A percentile compares a stretch with the other conserved stretches of the same genome.
Evolutionary conservation across 2,888 invertebrate species (phyloP).

Genomic region (Luffia ferchaultella): DNA sequence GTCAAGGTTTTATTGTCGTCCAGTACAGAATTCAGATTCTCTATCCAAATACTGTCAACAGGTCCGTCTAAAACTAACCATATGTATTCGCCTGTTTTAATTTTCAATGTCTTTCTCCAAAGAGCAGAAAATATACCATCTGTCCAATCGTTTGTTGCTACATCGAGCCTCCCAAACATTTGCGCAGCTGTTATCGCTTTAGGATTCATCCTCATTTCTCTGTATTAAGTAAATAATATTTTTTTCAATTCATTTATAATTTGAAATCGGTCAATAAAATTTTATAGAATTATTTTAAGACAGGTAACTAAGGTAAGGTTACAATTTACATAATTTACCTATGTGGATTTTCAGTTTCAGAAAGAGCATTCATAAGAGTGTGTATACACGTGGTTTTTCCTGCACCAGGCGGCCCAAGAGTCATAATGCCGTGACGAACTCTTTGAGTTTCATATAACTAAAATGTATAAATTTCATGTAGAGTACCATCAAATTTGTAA

Average conservation of each 20-base stretch:
- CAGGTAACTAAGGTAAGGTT: not conserved
- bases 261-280: not conserved
- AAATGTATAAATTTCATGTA: conserved; percentile 14
- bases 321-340: conserved; percentile 56
- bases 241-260: not conserved
- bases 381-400: conserved; percentile 93
- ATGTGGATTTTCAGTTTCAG: conserved; percentile 84
- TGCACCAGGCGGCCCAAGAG: conserved; percentile 92
- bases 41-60: conserved; percentile 98
- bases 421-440: conserved; percentile 96
- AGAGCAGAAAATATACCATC: conserved; percentile 97
- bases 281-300: not conserved
- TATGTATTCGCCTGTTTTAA: conserved; percentile 87
- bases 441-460: conserved; percentile 94
- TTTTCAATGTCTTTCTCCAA: conserved; percentile 92
- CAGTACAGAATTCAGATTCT: conserved; percentile 95
- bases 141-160: conserved; percentile 98
- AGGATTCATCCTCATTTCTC: conserved; percentile 98
- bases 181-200: conserved; percentile 97
- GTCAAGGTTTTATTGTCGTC: conserved; percentile 97
- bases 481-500: no score
- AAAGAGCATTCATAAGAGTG: conserved; percentile 90
- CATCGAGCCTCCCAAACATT: conserved; percentile 96
- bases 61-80: conserved; percentile 97
- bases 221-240: no score